Base-by-base conservation (phyloP, 2,888 invertebrate genomes). In the Prosapia bicincta region DNA sequence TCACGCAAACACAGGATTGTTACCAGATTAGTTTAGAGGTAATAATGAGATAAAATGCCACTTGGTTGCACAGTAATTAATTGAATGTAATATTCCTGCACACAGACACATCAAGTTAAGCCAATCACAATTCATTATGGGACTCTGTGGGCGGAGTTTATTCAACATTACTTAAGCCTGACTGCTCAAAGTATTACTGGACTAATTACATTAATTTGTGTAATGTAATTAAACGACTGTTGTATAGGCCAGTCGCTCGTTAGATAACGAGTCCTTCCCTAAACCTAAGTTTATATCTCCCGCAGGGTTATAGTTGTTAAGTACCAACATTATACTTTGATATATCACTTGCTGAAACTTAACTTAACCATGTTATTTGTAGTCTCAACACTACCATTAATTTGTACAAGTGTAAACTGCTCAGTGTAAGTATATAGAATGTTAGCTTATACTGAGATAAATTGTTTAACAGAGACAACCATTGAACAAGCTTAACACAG, bases 31-130 rank as follows among this genome's bases (percentile, higher is more conserved):
- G 54, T 54, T 54, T 20, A 54, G 54, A 5, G 54, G 54, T 54
- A 20, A 54, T 54, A 54, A 54, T 54, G 54, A 54, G 54, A 54
- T 54, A 54, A 54, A 54, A 54, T 20, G 20, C 6, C 54, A 54
- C 54, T 54, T 54, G 54, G 54, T 20, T 54, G 54, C 54, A n/a
- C 54, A 2, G 54, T 54, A 54, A 54, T 54, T 54, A 54, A 54
- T 54, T 54, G 54, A 54, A 54, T 54, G 54, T 54, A 54, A 54
- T 54, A 54, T 54, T 54, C n/a, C 54, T 54, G 54, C 54, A 54
- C 54, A 54, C 54, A 54, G 20, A 20, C 54, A 13, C 54, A 54
- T 54, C 54, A 54, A 54, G 54, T 54, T 54, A 20, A 54, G 54
- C 54, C 54, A 54, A 54, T 54, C 54, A 54, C 54, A 54, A 54